A percentile compares a stretch with the other conserved stretches of the same genome.
phyloP scores from a whole-genome alignment of 2,113 vertebrate species.

The Junco hyemalis region DNA sequence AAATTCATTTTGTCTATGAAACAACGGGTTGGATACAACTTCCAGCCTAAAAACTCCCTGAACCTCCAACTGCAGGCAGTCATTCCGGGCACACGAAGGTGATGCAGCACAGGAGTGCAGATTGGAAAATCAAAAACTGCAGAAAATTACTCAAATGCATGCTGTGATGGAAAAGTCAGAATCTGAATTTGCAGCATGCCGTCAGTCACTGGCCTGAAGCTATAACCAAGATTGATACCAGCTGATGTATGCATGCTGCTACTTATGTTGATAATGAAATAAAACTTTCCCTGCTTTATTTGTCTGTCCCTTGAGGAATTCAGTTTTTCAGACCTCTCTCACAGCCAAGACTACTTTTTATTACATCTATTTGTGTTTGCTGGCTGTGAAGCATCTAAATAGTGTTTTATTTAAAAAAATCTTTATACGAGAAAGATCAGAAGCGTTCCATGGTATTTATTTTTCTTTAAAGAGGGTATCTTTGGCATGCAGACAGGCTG shows the following conservation, averaged over 20 bases:
- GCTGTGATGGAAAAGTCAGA: not conserved
- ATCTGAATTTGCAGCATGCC: constrained; percentile 19
- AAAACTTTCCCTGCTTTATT: constrained; percentile 22
- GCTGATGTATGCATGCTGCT: not conserved
- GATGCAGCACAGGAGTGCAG: constrained; percentile 1
- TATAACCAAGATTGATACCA: constrained; percentile 36
- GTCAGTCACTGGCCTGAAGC: not conserved
- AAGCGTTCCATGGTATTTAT: not conserved
- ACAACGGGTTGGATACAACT: accelerated
- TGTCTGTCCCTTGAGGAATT: not conserved
- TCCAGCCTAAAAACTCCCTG: not conserved
- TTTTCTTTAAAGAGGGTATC: constrained; percentile 1
- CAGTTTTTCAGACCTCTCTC: not conserved
- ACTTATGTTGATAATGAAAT: constrained; percentile 1
- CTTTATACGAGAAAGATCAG: not conserved
- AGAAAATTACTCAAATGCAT: not conserved
- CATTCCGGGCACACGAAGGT: accelerated
- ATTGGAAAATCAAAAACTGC: not conserved
- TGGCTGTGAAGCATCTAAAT: not conserved
- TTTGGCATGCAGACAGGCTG: not conserved
- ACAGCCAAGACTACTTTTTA: constrained; percentile 3
- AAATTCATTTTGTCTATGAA: not conserved
- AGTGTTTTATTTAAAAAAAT: not conserved
- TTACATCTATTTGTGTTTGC: constrained; percentile 10
- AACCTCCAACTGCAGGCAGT: not conserved